These are phyloP conservation scores for Acrobasis suavella DNA, from an alignment of 2,888 invertebrate genomes.

Conservation along the genomic window DNA sequence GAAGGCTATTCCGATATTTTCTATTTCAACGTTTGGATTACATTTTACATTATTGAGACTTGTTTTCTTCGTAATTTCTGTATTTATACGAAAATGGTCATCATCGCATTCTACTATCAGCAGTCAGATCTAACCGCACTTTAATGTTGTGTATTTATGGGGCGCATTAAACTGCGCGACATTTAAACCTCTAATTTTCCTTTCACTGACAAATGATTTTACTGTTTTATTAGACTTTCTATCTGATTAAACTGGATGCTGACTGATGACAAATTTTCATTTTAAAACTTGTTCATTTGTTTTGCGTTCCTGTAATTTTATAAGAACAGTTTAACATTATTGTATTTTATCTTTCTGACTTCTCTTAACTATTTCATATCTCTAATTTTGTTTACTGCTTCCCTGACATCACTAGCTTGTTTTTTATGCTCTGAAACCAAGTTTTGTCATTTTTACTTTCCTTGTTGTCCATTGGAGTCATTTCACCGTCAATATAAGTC, in stretches of 20 bases:
- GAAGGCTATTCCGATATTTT: too few relatives aligned
- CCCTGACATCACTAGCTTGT: not conserved
- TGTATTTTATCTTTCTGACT: too few relatives aligned
- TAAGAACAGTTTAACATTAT: too few relatives aligned
- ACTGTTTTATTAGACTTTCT: slow-evolving; percentile 22
- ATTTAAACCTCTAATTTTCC: slow-evolving; percentile 34
- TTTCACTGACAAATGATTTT: slow-evolving; percentile 19
- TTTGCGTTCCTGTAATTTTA: too few relatives aligned
- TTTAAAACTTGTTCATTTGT: not conserved
- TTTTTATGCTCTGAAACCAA: too few relatives aligned
- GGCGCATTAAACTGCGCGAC: not conserved
- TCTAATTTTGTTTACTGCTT: not conserved
- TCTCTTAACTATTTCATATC: not conserved
- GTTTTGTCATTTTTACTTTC: too few relatives aligned
- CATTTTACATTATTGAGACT: too few relatives aligned
- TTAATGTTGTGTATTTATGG: not conserved
- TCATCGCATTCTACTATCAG: not conserved
- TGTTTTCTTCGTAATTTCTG: too few relatives aligned
- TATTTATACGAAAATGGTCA: too few relatives aligned
- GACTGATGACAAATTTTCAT: not conserved
- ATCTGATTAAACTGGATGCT: slow-evolving; percentile 3
- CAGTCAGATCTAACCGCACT: not conserved
- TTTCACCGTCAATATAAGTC: too few relatives aligned
- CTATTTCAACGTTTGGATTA: too few relatives aligned
- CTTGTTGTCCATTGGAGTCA: too few relatives aligned